A percentile compares a stretch with the other conserved stretches of the same genome.
Evolutionary conservation across 2,888 invertebrate genomes (phyloP).

Genomic region (Polylopha cassiicola): DNA sequence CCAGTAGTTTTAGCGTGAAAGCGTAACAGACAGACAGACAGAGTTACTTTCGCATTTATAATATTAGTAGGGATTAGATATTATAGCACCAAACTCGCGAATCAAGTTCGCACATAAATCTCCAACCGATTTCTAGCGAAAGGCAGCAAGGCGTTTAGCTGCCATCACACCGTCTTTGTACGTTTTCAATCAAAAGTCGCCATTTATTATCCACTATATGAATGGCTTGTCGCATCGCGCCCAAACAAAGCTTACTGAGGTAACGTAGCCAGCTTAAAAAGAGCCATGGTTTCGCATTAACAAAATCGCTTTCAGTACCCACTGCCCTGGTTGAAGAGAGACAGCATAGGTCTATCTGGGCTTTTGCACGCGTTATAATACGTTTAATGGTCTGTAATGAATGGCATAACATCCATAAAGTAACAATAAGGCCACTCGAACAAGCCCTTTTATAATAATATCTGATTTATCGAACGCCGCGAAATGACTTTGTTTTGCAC

Average conservation of each 20-base stretch:
- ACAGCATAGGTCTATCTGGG: constrained; percentile 33
- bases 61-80: too few relatives aligned
- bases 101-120: constrained; percentile 19
- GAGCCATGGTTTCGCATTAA: constrained; percentile 48
- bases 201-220: constrained; percentile 70
- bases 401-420: constrained; percentile 76
- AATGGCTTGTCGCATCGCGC: constrained; percentile 71
- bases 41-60: too few relatives aligned
- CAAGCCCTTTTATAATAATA: constrained; percentile 70
- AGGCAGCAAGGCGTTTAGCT: constrained; percentile 12
- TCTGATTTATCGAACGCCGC: constrained; percentile 69
- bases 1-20: too few relatives aligned
- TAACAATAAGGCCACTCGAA: constrained; percentile 73
- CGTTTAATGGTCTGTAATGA: constrained; percentile 77
- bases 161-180: constrained; percentile 30
- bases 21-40: too few relatives aligned
- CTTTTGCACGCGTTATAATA: constrained; percentile 64
- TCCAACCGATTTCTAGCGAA: constrained; percentile 9
- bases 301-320: constrained; percentile 29
- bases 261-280: constrained; percentile 44
- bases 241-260: constrained; percentile 72
- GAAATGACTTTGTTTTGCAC: constrained; percentile 68
- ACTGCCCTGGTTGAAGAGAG: constrained; percentile 16
- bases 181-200: constrained; percentile 57
- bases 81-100: too few relatives aligned